phyloP scores from a whole-genome alignment of 2,888 invertebrate genomes.

The Stegophylla sp. region DNA sequence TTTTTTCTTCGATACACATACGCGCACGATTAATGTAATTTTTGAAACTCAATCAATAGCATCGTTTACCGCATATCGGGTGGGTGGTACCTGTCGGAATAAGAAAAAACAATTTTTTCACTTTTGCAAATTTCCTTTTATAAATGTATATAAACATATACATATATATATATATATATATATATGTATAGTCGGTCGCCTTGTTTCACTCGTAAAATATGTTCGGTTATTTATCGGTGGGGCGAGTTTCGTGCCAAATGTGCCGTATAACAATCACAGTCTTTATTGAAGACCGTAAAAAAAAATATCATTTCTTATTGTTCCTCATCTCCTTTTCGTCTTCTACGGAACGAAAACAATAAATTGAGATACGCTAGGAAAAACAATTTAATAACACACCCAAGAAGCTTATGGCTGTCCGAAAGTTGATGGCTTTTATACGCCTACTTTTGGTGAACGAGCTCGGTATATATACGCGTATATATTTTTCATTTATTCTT shows the following conservation, averaged over 20 bases:
- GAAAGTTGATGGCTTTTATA: constrained; percentile 57
- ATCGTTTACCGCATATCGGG: constrained; percentile 42
- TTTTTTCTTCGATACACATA: constrained; percentile 15
- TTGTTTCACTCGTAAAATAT: constrained; percentile 54
- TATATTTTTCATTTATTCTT: constrained; percentile 28
- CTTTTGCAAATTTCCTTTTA: too few species aligned
- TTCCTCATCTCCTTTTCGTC: constrained; percentile 50
- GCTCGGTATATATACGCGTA: constrained; percentile 18
- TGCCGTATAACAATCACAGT: constrained; percentile 54
- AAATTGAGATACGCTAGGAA: constrained; percentile 56
- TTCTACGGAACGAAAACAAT: constrained; percentile 50
- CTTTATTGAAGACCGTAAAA: constrained; percentile 56
- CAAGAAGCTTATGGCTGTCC: constrained; percentile 56
- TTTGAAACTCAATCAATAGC: constrained; percentile 29
- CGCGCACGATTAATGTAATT: constrained; percentile 21
- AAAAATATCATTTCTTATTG: constrained; percentile 54
- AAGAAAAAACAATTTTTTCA: constrained; percentile 30
- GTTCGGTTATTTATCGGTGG: constrained; percentile 43
- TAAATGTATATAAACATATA: too few species aligned
- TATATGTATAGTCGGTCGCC: constrained; percentile 4
- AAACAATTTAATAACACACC: constrained; percentile 58
- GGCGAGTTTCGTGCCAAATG: constrained; percentile 48
- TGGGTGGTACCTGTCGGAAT: constrained; percentile 34
- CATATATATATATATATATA: too few species aligned
- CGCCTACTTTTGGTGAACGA: constrained; percentile 52